Evolutionary conservation across 1,140 invertebrate genomes (phyloP), one percentile per base, ranked within the genome.

Genomic region (Cyclina sinensis): DNA sequence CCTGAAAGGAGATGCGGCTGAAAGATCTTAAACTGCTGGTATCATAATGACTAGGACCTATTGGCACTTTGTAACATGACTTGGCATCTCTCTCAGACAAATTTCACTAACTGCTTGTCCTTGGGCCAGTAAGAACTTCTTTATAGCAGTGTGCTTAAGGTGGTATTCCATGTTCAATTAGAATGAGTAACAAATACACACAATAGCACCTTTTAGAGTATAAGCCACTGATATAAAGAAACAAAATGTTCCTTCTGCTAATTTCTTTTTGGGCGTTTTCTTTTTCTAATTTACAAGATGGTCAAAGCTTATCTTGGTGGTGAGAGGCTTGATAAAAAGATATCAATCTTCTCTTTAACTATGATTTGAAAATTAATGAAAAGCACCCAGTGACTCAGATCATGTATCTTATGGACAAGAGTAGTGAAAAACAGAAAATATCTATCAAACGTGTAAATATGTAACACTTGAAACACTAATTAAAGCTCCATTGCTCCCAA

Each of bases 401-500:
- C 21, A 35, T 2, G 21, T 7, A 70, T 37, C 9, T 70, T 3
- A 35, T 30, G 21, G 21, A 39, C 65, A 70, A 70, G 65, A 37
- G 18, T 57, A 18, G 54, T 35, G 1, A 70, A 35, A 4, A 18
- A 70, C 35, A 84, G 30, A 39, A 70, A 35, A n/a, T 70, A 30
- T 70, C 24, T 21, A 73, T 57, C 21, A 84, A 43, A 51, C 24
- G 43, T 57, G 30, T 84, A 32, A 73, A 84, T 84, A 48, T 84
- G 57, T 57, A 43, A 62, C 48, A 70, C 48, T 32, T 16, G n/a
- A 30, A 39, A 48, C 54, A 62, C 59, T 62, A 81, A 35, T 68
- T 86, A 84, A 78, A 85, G 73, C 81, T 91, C 90, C 83, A 88
- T 91, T 91, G 88, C 89, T 89, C 90, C 90, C 88, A 73, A 87